Evolutionary conservation across 2,113 vertebrate genomes (phyloP), one percentile per base, ranked within the genome.

Genomic region (Oreochromis spilurus): DNA sequence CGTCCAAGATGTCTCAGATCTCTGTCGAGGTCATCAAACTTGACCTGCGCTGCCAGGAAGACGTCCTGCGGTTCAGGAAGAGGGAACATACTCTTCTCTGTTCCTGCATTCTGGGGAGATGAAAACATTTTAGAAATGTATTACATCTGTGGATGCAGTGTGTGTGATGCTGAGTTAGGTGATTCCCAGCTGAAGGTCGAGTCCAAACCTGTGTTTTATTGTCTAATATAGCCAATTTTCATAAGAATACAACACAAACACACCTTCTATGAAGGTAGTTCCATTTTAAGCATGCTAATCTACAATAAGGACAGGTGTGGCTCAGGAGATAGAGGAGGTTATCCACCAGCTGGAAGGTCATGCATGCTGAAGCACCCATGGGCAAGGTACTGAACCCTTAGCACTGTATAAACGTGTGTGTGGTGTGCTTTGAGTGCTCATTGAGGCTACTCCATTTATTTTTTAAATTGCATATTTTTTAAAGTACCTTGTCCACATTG

Each of bases 11-110:
- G 97, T 62, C 95, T 96, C 87, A 99, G 96, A 87, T 99, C 98
- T 94, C 97, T 97, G 93, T 87, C 94, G 86, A 99, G 95, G 93
- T 99, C 98, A 84, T 98, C 98, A 92, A 99, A 99, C 89, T 97
- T 98, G 91, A 99, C 97, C 96, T 99, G 99, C 17, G 98, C 97
- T 62, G 99, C 98, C 93, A 97, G 95, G 94, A 99, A 98, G 94
- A 99, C 95, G 91, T 99, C 98, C 78, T 98, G 97, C 82, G 98
- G 98, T 92, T 99, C 98, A 88, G 98, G 98, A 81, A 99, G 94
- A 40, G 98, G 99, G 94, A 98, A 99, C 40, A 94, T 34, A 67
- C 97, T 97, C 91, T 96, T 97, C 85, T 99, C 98, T 79, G 97
- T 98, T 88, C 97, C 98, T 53, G 97, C 97, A 50, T 97, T 97